Conservation (phyloP, 2,888 invertebrate genomes). For the Crematogaster levior region DNA sequence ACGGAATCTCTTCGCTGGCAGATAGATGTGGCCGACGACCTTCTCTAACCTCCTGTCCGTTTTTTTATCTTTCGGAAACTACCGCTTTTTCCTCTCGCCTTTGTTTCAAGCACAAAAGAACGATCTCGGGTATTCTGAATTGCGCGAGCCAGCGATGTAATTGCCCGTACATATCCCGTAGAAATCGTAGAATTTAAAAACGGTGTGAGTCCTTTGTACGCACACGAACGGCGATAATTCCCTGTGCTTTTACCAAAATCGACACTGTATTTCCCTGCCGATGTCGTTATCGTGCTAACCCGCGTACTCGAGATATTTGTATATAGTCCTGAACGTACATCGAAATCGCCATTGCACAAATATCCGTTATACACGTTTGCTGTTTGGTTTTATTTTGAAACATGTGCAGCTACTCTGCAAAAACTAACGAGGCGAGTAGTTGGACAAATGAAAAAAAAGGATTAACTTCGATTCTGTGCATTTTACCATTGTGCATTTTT, state of each 20-base stretch:
- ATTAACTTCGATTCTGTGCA: slow-evolving; percentile 28
- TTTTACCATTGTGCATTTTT: neutral
- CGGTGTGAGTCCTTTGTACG: slow-evolving; percentile 33
- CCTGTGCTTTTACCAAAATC: slow-evolving; percentile 38
- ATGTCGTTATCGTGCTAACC: slow-evolving; percentile 14
- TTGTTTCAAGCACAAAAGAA: slow-evolving; percentile 60
- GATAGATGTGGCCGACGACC: slow-evolving; percentile 1
- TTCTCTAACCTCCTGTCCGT: neutral
- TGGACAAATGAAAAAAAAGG: neutral
- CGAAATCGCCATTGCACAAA: slow-evolving; percentile 21
- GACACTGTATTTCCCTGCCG: neutral
- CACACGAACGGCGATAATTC: slow-evolving; percentile 24
- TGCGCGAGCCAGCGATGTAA: slow-evolving; percentile 53
- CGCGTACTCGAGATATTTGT: slow-evolving; percentile 7
- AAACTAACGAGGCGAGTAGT: slow-evolving; percentile 11
- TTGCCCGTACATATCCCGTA: slow-evolving; percentile 49
- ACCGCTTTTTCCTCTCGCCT: slow-evolving; percentile 54
- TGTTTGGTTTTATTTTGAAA: slow-evolving; percentile 18
- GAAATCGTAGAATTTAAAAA: slow-evolving; percentile 57
- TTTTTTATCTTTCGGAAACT: slow-evolving; percentile 48
- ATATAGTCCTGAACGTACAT: slow-evolving; percentile 6
- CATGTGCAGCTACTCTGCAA: slow-evolving; percentile 11
- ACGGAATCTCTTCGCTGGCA: slow-evolving; percentile 18
- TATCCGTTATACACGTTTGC: neutral
- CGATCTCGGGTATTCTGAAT: slow-evolving; percentile 51